A percentile compares a stretch with the other conserved stretches of the same genome.
Conservation (phyloP, 2,888 invertebrate genomes). For the Drosophila tripunctata region DNA sequence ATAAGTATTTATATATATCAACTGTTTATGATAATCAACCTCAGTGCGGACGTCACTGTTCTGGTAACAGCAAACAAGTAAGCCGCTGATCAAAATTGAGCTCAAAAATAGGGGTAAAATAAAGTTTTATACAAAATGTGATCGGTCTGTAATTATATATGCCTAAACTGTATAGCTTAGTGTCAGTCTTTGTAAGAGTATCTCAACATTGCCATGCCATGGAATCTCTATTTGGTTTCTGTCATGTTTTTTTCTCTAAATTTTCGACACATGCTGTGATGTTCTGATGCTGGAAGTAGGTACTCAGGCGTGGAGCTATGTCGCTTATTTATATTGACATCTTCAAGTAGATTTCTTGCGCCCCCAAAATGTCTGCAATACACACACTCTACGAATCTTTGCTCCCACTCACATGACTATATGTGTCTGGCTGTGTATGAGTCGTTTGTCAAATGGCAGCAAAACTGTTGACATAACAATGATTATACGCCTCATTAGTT, state of each 20-base stretch:
- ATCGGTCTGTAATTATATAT: no score
- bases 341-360: constrained; percentile 63
- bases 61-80: no score
- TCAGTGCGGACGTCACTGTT: no score
- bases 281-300: constrained; percentile 9
- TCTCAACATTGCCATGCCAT: no score
- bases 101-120: no score
- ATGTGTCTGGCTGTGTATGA: constrained; percentile 25
- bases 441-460: constrained; percentile 75
- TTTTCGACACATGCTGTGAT: constrained; percentile 54
- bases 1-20: no score
- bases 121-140: no score
- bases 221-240: no score
- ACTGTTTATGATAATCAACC: no score
- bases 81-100: no score
- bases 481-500: constrained; percentile 81
- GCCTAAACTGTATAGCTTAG: no score
- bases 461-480: constrained; percentile 80
- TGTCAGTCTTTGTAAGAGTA: no score
- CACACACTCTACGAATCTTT: constrained; percentile 32
- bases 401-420: constrained; percentile 4
- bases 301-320: constrained; percentile 40
- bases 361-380: constrained; percentile 38
- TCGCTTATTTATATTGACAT: constrained; percentile 73
- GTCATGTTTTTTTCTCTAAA: constrained; percentile 45